These are phyloP conservation scores for Carassius carassius DNA, from an alignment of 2,113 vertebrate species.

Conservation along the genomic window DNA sequence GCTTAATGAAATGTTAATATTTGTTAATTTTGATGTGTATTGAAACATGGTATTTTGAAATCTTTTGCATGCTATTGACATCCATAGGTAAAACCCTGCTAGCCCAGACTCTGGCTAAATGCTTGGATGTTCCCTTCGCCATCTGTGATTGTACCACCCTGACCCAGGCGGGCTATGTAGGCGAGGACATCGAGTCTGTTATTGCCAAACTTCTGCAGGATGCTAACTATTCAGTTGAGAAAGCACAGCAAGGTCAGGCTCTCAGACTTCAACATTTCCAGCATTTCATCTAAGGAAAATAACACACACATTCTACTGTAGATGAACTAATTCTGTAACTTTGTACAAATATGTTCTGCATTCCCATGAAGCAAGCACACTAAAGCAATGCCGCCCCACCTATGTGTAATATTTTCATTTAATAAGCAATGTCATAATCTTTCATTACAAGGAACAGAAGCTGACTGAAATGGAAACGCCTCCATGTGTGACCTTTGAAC, in stretches of 20 bases:
- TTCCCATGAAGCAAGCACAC: neutral
- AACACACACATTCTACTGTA: neutral
- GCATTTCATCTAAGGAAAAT: neutral
- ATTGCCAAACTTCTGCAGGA: constrained; percentile 97
- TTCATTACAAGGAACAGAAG: neutral
- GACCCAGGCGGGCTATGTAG: constrained; percentile 97
- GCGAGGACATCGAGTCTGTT: constrained; percentile 96
- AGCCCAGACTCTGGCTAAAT: constrained; percentile 95
- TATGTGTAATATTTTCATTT: neutral
- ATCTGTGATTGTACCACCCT: constrained; percentile 98
- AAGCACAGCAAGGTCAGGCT: constrained; percentile 92
- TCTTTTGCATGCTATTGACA: neutral
- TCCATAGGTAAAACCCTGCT: constrained; percentile 91
- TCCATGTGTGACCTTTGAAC: neutral
- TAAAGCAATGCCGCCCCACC: neutral
- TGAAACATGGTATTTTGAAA: neutral
- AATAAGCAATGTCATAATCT: neutral
- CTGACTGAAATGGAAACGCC: neutral
- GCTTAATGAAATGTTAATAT: neutral
- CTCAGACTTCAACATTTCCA: neutral
- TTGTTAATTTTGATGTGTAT: neutral
- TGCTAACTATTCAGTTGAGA: constrained; percentile 96
- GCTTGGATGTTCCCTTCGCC: constrained; percentile 97
- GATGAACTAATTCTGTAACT: neutral
- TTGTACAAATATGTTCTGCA: neutral